Evolutionary conservation across 2,797 vertebrate species (phyloP).

Genomic region (Momotus momota): DNA sequence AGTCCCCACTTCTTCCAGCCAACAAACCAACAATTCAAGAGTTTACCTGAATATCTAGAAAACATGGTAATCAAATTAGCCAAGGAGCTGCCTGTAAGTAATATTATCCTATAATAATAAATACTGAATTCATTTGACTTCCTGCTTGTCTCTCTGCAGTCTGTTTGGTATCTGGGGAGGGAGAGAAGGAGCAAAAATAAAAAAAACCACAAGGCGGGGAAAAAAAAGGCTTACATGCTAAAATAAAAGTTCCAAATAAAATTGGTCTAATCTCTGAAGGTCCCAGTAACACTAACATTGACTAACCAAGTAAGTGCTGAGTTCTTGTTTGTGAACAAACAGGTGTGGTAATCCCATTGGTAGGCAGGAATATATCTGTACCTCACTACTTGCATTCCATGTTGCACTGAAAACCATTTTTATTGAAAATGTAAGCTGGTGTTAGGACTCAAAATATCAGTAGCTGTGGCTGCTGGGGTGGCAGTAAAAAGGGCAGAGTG

Average conservation of each 20-base stretch:
- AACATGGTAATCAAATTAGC: conserved; percentile 99
- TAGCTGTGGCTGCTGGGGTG: neutral
- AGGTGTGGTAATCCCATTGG: neutral
- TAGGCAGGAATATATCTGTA: neutral
- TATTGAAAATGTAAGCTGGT: neutral
- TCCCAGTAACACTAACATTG: neutral
- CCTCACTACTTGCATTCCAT: fast-evolving
- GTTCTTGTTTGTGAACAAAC: neutral
- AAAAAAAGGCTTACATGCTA: neutral
- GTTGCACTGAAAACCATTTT: neutral
- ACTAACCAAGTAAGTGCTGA: neutral
- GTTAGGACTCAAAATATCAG: fast-evolving
- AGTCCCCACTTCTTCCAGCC: conserved; percentile 99
- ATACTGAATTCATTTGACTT: neutral
- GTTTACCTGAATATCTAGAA: conserved; percentile 96
- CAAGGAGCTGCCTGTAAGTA: conserved; percentile 96
- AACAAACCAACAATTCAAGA: conserved; percentile 98
- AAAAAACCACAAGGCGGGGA: fast-evolving
- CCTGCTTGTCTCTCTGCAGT: neutral
- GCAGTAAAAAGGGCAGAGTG: neutral
- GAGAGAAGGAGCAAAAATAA: neutral
- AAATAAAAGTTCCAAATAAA: neutral
- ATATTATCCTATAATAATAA: neutral
- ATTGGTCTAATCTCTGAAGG: neutral
- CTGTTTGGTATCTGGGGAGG: neutral